Conservation (phyloP, 2,888 invertebrate species). For the Patella caerulea region DNA sequence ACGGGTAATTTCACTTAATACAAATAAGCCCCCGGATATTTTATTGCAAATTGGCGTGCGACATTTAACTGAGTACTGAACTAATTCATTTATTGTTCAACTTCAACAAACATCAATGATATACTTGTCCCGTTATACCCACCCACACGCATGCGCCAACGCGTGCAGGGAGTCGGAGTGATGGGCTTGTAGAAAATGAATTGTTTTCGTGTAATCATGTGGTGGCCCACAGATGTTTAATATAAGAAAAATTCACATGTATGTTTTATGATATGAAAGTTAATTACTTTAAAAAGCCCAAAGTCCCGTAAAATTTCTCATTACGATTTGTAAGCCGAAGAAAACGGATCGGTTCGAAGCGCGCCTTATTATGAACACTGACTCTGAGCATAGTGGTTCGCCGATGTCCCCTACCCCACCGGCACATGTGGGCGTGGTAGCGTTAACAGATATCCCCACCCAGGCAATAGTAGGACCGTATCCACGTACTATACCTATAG, state of each 20-base stretch:
- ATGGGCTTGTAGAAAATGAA: neutral
- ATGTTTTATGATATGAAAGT: slow-evolving; percentile 5
- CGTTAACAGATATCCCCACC: slow-evolving; percentile 36
- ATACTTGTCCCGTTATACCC: slow-evolving; percentile 3
- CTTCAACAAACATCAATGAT: neutral
- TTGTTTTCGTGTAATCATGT: slow-evolving; percentile 7
- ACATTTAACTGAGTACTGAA: too few species aligned
- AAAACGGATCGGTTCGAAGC: neutral
- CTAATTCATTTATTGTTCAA: too few species aligned
- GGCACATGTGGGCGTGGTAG: slow-evolving; percentile 34
- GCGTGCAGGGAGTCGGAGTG: slow-evolving; percentile 2
- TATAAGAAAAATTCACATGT: neutral
- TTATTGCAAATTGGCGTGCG: too few species aligned
- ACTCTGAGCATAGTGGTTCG: neutral
- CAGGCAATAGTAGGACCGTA: slow-evolving; percentile 38
- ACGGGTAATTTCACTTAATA: too few species aligned
- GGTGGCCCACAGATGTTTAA: neutral
- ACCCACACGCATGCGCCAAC: neutral
- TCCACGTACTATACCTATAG: slow-evolving; percentile 37
- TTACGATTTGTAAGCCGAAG: neutral
- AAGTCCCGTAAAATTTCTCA: neutral
- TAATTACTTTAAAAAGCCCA: neutral
- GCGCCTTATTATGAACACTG: neutral
- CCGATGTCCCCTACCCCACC: slow-evolving; percentile 12
- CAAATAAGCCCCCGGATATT: too few species aligned